Conservation (phyloP, 1,140 invertebrate species). For the Hycleus phaleratus region DNA sequence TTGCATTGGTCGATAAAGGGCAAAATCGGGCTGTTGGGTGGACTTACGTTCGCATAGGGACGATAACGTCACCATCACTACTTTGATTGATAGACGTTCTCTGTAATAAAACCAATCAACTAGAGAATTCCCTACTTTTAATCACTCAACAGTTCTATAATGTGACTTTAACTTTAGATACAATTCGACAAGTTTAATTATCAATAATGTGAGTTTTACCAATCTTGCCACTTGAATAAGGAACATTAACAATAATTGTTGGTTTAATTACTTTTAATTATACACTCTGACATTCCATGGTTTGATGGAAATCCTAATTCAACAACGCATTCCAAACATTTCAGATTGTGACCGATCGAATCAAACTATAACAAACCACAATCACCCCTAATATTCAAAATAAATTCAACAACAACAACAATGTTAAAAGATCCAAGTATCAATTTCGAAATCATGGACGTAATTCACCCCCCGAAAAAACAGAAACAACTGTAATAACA, state of each 20-base stretch:
- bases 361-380: too few species aligned
- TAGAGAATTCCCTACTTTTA: background rate
- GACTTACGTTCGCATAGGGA: background rate
- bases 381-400: too few species aligned
- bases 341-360: too few species aligned
- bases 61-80: background rate
- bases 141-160: conserved; percentile 6
- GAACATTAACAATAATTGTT: conserved; percentile 4
- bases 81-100: conserved; percentile 23
- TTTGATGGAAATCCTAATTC: too few species aligned
- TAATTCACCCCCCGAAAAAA: too few species aligned
- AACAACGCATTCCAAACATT: too few species aligned
- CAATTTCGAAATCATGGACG: too few species aligned
- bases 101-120: conserved; percentile 24
- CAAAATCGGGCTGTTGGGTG: background rate
- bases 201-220: conserved; percentile 12
- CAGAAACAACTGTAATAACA: conserved; percentile 37
- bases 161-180: conserved; percentile 13
- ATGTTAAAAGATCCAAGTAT: too few species aligned
- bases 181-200: conserved; percentile 10
- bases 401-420: too few species aligned
- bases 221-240: background rate
- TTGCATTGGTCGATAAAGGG: conserved; percentile 6
- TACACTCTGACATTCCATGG: conserved; percentile 2
- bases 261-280: conserved; percentile 14